Conservation (phyloP, 2,888 invertebrate species). For the Andrena bicolor region DNA sequence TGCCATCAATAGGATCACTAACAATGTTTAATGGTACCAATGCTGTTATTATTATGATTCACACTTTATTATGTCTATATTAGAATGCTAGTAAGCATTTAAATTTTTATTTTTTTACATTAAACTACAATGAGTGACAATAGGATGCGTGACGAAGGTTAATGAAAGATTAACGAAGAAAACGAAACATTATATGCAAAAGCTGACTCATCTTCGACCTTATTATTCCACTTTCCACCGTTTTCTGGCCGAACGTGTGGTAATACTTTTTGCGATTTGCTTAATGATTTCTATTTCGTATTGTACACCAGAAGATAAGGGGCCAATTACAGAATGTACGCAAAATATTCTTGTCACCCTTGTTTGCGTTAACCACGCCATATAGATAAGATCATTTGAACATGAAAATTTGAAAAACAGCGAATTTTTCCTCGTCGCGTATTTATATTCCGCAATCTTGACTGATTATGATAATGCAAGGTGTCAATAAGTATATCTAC, state of each 20-base stretch:
- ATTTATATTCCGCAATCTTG: background rate
- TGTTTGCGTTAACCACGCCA: background rate
- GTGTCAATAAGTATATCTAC: background rate
- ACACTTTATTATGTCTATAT: no score
- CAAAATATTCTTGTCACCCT: background rate
- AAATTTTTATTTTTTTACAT: background rate
- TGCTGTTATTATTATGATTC: no score
- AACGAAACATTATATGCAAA: conserved; percentile 2
- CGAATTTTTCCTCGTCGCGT: background rate
- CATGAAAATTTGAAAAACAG: background rate
- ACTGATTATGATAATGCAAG: background rate
- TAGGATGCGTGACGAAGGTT: background rate
- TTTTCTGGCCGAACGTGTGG: background rate
- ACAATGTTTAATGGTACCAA: no score
- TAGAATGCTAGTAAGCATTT: no score
- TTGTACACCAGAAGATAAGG: no score
- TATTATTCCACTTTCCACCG: background rate
- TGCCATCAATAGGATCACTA: no score
- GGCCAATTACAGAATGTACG: background rate
- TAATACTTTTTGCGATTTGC: no score
- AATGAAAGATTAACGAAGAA: background rate
- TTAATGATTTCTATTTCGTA: background rate
- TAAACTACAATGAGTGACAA: background rate
- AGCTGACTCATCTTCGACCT: conserved; percentile 17
- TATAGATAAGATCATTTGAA: background rate